Conservation (phyloP, 1,140 invertebrate genomes). For the Zaprionus ornatus region DNA sequence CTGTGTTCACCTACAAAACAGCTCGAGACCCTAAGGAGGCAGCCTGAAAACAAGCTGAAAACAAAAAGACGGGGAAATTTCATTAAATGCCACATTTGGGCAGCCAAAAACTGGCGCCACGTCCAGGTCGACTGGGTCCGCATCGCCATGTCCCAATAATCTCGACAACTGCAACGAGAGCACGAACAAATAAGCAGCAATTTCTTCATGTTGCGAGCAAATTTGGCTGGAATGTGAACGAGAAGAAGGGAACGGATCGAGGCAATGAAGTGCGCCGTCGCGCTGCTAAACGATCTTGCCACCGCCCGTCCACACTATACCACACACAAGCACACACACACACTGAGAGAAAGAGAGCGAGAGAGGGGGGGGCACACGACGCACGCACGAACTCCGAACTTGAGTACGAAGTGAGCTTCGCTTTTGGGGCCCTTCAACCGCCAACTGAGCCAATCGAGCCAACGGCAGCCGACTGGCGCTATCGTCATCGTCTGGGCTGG, state of each 20-base stretch:
- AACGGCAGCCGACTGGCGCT: constrained; percentile 73
- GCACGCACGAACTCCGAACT: constrained; percentile 74
- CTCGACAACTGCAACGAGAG: constrained; percentile 54
- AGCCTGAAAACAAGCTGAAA: constrained; percentile 21
- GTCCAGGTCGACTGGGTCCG: constrained; percentile 20
- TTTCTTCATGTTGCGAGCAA: constrained; percentile 79
- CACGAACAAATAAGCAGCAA: constrained; percentile 76
- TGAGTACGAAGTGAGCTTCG: constrained; percentile 45
- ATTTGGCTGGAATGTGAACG: constrained; percentile 73
- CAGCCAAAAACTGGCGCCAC: constrained; percentile 75
- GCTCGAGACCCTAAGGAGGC: constrained; percentile 54
- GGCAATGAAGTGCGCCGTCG: constrained; percentile 77
- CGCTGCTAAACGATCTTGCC: constrained; percentile 80
- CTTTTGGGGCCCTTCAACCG: constrained; percentile 60
- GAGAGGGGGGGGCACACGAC: constrained; percentile 5
- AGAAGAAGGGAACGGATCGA: constrained; percentile 4
- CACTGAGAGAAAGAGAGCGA: not conserved
- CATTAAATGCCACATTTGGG: constrained; percentile 79
- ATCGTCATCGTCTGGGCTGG: constrained; percentile 33
- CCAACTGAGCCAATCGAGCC: constrained; percentile 6
- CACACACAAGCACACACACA: constrained; percentile 57
- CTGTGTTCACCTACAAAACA: constrained; percentile 23
- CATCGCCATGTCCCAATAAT: constrained; percentile 49
- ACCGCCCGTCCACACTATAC: constrained; percentile 80
- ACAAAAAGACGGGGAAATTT: constrained; percentile 53